Base-by-base conservation (phyloP, 2,888 invertebrate species). In the Ophion ventricosus region DNA sequence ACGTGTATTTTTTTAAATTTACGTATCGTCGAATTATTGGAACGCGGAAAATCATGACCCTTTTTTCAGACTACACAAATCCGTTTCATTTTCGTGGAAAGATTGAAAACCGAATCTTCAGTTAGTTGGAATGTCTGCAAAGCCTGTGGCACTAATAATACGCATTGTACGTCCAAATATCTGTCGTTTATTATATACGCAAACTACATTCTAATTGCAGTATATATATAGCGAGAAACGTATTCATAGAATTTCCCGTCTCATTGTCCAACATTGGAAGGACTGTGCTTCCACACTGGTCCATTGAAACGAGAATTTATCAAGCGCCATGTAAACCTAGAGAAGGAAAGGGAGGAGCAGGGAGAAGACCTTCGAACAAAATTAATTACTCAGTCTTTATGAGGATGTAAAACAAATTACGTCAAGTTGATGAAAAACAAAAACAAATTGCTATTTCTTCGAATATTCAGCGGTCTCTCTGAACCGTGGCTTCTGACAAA, bases 251-350 rank as follows among this genome's bases (percentile, higher is more conserved):
- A 61, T 69, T 78, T 61, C 61, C 61, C 10, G 25, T 17, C 20
- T 61, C 69, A 78, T 78, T 78, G 69, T 78, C 70, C 49, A 78
- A 63, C 40, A 49, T 70, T 35, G 69, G 49, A 43, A 78, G 43
- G 23, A 78, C 35, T 10, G 43, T 70, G 29, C 69, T 29, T 69
- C 61, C 61, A 54, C 61, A 75, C 23, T 63, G 56, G 29, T 35
- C 23, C 23, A 20, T 69, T 59, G 29, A 61, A 61, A 61, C 49
- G 69, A 2, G 40, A 43, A 43, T 49, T 23, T 69, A 40, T 69
- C 43, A 40, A 35, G 76, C 57, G 67, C 43, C 59, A 57, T 59
- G 59, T 57, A 67, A 67, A 43, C 64, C 40, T 7, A 10, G 43
- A 1, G 43, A 14, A 43, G 43, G 14, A 14, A 43, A 14, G 26